phyloP scores from a whole-genome alignment of 2,797 vertebrate genomes.

The Halcyon chelicuti region DNA sequence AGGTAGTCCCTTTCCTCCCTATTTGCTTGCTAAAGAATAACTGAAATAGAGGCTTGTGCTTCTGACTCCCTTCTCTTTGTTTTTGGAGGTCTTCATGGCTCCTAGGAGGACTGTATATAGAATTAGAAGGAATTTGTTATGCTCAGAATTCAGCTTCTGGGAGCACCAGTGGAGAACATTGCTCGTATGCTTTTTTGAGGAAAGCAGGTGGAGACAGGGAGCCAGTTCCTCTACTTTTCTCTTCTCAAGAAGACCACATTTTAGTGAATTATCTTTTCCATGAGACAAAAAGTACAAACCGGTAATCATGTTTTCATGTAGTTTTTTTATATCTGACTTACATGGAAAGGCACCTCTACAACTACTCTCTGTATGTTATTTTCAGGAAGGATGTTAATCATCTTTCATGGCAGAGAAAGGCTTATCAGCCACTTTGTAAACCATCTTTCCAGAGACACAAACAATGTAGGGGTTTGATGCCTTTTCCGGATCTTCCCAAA shows the following conservation, averaged over 20 bases:
- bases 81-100: background rate
- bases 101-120: background rate
- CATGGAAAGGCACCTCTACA: background rate
- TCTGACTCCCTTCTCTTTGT: background rate
- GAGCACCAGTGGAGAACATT: background rate
- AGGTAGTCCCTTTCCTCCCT: background rate
- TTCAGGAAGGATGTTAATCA: background rate
- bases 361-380: background rate
- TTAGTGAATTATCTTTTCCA: background rate
- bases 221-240: background rate
- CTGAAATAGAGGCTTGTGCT: background rate
- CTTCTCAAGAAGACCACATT: background rate
- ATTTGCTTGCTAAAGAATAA: background rate
- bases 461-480: background rate
- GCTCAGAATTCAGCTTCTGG: background rate
- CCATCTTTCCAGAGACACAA: background rate
- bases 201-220: background rate
- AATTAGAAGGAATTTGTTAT: background rate
- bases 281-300: background rate
- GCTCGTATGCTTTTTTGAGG: background rate
- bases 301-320: background rate
- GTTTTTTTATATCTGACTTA: background rate
- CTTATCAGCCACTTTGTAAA: background rate
- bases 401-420: background rate
- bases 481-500: background rate